Percentiles rank a stretch among this genome's conserved stretches.
These are phyloP conservation scores for Paelopatides confundens DNA, from an alignment of 53 echinoderm and acorn worm genomes.

Conservation along the genomic window DNA sequence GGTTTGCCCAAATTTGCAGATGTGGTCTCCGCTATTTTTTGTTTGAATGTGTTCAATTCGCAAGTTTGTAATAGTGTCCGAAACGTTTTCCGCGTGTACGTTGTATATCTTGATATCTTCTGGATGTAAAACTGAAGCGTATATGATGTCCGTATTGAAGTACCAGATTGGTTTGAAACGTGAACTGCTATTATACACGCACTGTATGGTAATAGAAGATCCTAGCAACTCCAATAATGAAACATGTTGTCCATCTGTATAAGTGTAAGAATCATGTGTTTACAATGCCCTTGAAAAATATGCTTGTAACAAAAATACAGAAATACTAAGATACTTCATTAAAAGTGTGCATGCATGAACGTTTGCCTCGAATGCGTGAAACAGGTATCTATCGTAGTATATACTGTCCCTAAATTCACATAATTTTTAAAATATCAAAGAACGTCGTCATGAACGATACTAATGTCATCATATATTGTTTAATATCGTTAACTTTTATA, in stretches of 20 bases:
- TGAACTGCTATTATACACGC: background rate
- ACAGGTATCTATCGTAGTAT: too few relatives aligned
- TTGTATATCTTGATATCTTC: background rate
- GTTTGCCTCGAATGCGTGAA: too few relatives aligned
- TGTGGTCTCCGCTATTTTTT: background rate
- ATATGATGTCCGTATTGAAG: background rate
- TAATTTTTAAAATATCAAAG: too few relatives aligned
- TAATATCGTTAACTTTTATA: too few relatives aligned
- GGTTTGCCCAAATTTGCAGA: background rate
- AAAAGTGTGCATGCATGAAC: too few relatives aligned
- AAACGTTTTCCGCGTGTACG: background rate
- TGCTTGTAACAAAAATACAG: too few relatives aligned
- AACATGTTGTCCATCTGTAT: background rate
- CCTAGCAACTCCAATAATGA: background rate
- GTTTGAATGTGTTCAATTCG: background rate
- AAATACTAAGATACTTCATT: too few relatives aligned
- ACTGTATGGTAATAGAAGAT: background rate
- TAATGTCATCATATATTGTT: too few relatives aligned
- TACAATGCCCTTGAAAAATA: too few relatives aligned
- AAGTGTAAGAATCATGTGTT: too few relatives aligned
- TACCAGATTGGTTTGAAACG: background rate
- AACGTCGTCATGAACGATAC: too few relatives aligned
- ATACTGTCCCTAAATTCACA: too few relatives aligned
- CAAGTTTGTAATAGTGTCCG: background rate
- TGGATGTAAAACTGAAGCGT: background rate